Percentiles rank a stretch among this genome's conserved stretches.
phyloP scores from a whole-genome alignment of 2,888 invertebrate genomes.

The Creontiades dilutus region DNA sequence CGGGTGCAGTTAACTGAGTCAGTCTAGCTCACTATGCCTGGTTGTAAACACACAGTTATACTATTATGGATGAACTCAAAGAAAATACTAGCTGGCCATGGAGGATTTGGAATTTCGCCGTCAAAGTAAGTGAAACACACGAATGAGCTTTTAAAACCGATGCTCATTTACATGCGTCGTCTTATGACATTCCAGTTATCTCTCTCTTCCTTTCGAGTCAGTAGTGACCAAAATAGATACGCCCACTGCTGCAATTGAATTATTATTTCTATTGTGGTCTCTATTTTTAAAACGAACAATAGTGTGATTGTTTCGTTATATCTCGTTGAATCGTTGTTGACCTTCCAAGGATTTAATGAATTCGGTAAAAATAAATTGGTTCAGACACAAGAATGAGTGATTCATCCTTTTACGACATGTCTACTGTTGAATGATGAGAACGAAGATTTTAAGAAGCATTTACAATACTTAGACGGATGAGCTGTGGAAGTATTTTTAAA shows the following conservation, averaged over 20 bases:
- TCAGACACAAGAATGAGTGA: too few species aligned
- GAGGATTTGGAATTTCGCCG: slow-evolving; percentile 42
- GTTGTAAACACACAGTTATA: neutral
- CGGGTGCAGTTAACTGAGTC: slow-evolving; percentile 53
- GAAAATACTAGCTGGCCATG: slow-evolving; percentile 48
- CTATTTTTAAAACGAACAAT: neutral
- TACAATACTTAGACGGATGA: too few species aligned
- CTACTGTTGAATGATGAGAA: too few species aligned
- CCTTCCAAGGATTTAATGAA: too few species aligned
- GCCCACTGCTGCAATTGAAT: neutral
- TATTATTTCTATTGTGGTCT: neutral
- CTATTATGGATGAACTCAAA: slow-evolving; percentile 24
- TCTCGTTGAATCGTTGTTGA: too few species aligned
- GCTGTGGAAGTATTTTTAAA: too few species aligned
- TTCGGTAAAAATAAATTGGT: too few species aligned
- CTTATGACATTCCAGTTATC: too few species aligned
- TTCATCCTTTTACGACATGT: too few species aligned
- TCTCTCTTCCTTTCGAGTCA: neutral
- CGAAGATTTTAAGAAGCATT: too few species aligned
- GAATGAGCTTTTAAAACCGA: neutral
- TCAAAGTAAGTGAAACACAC: slow-evolving; percentile 19
- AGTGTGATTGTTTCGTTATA: too few species aligned
- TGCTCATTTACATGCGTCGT: neutral
- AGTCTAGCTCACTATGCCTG: slow-evolving; percentile 36
- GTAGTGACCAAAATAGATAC: neutral